A percentile compares a stretch with the other conserved stretches of the same genome.
These are phyloP conservation scores for Aphidoletes aphidimyza DNA, from an alignment of 2,888 invertebrate genomes.

Conservation along the genomic window DNA sequence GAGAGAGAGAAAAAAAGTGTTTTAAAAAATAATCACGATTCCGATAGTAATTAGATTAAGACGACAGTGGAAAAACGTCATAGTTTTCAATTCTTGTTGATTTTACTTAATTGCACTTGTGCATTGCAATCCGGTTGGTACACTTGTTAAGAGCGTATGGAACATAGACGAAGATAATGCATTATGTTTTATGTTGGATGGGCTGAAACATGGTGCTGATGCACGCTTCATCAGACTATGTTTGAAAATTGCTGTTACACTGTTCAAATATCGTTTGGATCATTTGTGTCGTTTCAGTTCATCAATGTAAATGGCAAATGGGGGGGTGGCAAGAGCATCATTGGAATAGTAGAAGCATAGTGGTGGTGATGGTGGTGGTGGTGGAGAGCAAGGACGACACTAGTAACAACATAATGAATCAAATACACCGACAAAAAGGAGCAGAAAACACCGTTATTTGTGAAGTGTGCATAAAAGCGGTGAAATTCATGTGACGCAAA, in stretches of 20 bases:
- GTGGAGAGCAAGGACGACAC: not conserved
- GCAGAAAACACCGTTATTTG: not conserved
- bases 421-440: not conserved
- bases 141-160: conserved; percentile 3
- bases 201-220: too few species aligned
- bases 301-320: conserved; percentile 26
- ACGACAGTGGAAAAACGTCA: not conserved
- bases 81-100: conserved; percentile 23
- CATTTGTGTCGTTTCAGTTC: not conserved
- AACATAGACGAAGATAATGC: not conserved
- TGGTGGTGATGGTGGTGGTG: not conserved
- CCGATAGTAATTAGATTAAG: conserved; percentile 23
- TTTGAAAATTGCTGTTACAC: conserved; percentile 1
- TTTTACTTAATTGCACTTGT: conserved; percentile 23
- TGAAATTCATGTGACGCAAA: conserved; percentile 46
- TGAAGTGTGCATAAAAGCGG: conserved; percentile 30
- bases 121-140: not conserved
- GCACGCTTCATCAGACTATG: conserved; percentile 21
- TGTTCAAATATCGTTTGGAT: conserved; percentile 1
- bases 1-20: not conserved
- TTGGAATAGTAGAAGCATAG: not conserved
- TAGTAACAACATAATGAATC: not conserved
- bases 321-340: not conserved
- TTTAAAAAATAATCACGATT: conserved; percentile 23
- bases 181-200: not conserved